Evolutionary conservation across 2,888 invertebrate genomes (phyloP), one percentile per base, ranked within the genome.

Genomic region (Caradrina kadenii): DNA sequence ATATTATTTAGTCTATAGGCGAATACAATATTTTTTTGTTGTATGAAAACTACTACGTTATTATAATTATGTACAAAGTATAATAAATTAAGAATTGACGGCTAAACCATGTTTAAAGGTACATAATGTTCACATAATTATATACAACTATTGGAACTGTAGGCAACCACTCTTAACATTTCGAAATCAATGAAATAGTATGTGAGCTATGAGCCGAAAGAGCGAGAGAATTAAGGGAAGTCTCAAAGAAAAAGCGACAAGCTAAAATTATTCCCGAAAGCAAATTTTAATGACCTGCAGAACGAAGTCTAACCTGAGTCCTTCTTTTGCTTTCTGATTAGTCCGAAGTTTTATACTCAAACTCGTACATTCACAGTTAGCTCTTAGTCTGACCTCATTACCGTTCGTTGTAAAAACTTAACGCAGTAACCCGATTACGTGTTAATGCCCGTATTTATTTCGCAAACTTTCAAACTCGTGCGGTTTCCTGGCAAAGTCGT

Each of bases 391-490:
- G 67, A 70, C 66, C 65, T 73, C 60, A 67, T 65, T 72, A 61
- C 69, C 31, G 26, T 45, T 31, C 53, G 67, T 56, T 71, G 50
- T 72, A 76, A 80, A 83, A 80, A 79, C 79, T 75, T 67, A 74
- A 82, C 66, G 63, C 62, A 62, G 66, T 74, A 76, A 74, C 79
- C 49, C 39, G 69, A 83, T 73, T 77, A 77, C 79, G 73, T 77
- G 84, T 52, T 81, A 83, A 73, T 77, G 79, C 60, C 65, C 60
- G 54, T 81, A 83, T 81, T 81, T 73, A 81, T 81, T 81, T 68
- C 64, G 65, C 64, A 66, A 81, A 83, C 52, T 83, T 81, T 68
- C 10, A 63, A 81, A 83, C 68, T 81, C 54, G 70, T 73, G 70
- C 69, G 69, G 78, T 54, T 63, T 66, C 63, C 79, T 56, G 50